phyloP scores from a whole-genome alignment of 2,113 vertebrate species.

The Oxygymnocypris stewartii region DNA sequence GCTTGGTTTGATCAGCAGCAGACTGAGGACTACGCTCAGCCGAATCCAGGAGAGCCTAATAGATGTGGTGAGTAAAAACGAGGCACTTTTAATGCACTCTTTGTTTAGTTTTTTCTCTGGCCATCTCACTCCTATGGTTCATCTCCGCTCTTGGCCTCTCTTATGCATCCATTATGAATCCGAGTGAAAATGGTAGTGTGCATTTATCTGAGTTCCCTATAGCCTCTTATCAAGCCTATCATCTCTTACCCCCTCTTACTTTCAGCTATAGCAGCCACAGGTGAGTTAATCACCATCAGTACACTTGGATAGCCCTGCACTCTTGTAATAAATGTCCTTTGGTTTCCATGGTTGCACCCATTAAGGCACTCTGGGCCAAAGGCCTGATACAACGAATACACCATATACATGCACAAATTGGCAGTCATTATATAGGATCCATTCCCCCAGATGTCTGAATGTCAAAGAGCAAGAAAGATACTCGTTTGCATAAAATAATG shows the following conservation, averaged over 20 bases:
- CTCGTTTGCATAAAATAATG: neutral
- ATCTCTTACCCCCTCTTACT: conserved; percentile 47
- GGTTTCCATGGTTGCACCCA: conserved; percentile 48
- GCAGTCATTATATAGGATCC: conserved; percentile 28
- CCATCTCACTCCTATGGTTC: conserved; percentile 40
- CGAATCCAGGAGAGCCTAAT: conserved; percentile 98
- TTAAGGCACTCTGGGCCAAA: conserved; percentile 45
- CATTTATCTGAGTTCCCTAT: conserved; percentile 40
- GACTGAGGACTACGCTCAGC: conserved; percentile 93
- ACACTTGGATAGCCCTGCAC: conserved; percentile 39
- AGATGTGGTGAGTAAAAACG: conserved; percentile 83
- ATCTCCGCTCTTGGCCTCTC: conserved; percentile 8
- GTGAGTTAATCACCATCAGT: conserved; percentile 55
- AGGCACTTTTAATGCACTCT: conserved; percentile 7
- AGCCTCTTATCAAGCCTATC: conserved; percentile 49
- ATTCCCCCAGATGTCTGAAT: neutral
- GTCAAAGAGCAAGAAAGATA: conserved; percentile 13
- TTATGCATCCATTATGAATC: conserved; percentile 47
- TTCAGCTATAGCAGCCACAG: conserved; percentile 38
- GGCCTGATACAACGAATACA: conserved; percentile 40
- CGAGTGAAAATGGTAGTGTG: conserved; percentile 51
- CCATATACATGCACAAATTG: conserved; percentile 28
- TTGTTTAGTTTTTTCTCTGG: conserved; percentile 38
- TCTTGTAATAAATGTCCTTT: conserved; percentile 50
- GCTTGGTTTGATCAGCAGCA: conserved; percentile 93